Evolutionary conservation across 2,113 vertebrate genomes (phyloP), one percentile per base, ranked within the genome.

Genomic region (Axis porcinus): DNA sequence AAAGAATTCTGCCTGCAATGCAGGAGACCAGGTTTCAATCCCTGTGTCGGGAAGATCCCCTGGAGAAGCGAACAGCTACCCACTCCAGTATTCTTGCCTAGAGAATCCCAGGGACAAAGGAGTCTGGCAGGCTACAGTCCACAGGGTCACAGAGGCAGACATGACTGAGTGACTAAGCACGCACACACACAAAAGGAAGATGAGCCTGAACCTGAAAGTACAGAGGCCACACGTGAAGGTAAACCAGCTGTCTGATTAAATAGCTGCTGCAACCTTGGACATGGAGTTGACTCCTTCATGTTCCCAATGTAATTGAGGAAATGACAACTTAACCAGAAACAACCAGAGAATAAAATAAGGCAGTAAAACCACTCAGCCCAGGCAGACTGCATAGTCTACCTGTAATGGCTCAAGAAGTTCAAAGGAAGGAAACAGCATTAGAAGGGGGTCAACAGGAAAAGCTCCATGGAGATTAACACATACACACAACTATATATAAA

Each of bases 251-350:
- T 30, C 74, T 25, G 28, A 87, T 85, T 57, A 84, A 83, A 45
- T 0, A 8, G 62, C 45, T 23, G 40, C 82, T 23, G 3, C 3
- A 30, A 47, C 36, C 94, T 76, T 58, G 86, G 92, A 60, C 64
- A n/a, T 21, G 62, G 58, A 67, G 17, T 85, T 17, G 45, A 94
- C 33, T 76, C 70, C 28, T 70, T 64, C 70, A 52, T 6, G 1
- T 84, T 67, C 70, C 10, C 58, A 27, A 28, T 45, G 60, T 91
- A 86, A 95, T 2, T 96, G 83, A 96, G 83, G 83, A 97, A 76
- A 95, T 36, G 45, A 82, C 62, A 95, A 74, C 70, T 67, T 92
- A 67, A 25, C 45, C 94, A 97, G 62, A 62, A 93, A 85, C 85
- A 70, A 81, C 78, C 47, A 33, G 47, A 84, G 67, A 89, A 81